Conservation (phyloP, 2,888 invertebrate species). For the Eupithecia subumbrata region DNA sequence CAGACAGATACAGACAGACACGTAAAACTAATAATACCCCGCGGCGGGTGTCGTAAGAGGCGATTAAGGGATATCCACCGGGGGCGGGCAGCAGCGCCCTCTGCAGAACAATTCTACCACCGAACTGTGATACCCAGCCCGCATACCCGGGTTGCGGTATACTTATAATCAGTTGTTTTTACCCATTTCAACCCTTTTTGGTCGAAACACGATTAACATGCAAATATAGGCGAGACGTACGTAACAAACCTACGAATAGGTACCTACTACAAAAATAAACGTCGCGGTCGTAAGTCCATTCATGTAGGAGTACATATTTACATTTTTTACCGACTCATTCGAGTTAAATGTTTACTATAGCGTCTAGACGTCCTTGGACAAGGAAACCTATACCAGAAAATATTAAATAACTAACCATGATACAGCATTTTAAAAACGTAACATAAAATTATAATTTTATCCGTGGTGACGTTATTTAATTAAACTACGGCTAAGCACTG, state of each 20-base stretch:
- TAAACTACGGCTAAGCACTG: background rate
- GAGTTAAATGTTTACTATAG: background rate
- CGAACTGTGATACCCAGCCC: no score
- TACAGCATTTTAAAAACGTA: background rate
- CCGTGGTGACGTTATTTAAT: background rate
- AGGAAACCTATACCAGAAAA: background rate
- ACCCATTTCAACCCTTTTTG: background rate
- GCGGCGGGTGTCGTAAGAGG: no score
- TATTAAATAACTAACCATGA: background rate
- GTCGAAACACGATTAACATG: background rate
- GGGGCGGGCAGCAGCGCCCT: no score
- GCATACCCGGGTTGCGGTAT: no score
- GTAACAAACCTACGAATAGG: background rate
- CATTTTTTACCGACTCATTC: background rate
- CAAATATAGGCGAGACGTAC: no score
- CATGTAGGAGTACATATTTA: background rate
- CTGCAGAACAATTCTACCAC: no score
- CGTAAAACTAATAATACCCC: no score
- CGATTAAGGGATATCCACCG: no score
- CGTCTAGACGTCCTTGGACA: conserved; percentile 3
- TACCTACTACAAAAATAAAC: background rate
- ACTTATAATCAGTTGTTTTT: no score
- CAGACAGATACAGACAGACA: no score
- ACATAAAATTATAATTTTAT: background rate
- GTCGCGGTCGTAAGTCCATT: background rate